Percentiles rank a stretch among this genome's conserved stretches.
phyloP scores from a whole-genome alignment of 2,888 invertebrate species.

The Drosophila tanythrix region DNA sequence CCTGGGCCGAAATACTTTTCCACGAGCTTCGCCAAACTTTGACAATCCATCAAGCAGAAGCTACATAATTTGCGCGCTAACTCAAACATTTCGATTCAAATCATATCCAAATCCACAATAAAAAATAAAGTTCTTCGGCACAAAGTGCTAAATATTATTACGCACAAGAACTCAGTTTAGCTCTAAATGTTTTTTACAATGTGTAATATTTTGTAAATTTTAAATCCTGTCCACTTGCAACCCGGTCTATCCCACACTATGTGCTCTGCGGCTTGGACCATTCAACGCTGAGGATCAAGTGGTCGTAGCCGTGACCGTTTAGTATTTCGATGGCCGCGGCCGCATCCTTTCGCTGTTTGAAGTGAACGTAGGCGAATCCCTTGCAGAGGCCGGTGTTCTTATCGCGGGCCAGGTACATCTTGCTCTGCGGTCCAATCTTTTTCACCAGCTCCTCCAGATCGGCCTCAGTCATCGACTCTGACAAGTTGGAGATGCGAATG shows the following conservation, averaged over 20 bases:
- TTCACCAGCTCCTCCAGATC: slow-evolving; percentile 98
- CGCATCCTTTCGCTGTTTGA: slow-evolving; percentile 95
- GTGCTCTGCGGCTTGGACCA: slow-evolving; percentile 95
- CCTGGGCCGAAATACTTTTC: slow-evolving; percentile 36
- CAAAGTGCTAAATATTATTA: neutral
- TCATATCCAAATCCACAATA: neutral
- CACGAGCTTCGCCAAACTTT: slow-evolving; percentile 30
- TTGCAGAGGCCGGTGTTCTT: slow-evolving; percentile 94
- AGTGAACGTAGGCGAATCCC: slow-evolving; percentile 99
- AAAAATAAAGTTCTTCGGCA: neutral
- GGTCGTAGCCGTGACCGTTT: slow-evolving; percentile 98
- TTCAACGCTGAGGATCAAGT: slow-evolving; percentile 98
- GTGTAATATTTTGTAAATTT: neutral
- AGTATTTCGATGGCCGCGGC: slow-evolving; percentile 95
- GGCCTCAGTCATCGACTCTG: slow-evolving; percentile 96
- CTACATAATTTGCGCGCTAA: neutral
- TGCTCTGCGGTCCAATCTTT: slow-evolving; percentile 95
- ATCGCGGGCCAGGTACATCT: slow-evolving; percentile 98
- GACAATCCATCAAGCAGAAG: slow-evolving; percentile 26
- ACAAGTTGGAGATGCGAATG: slow-evolving; percentile 98
- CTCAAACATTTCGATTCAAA: neutral
- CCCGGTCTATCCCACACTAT: neutral
- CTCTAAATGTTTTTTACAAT: neutral
- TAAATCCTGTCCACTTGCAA: neutral
- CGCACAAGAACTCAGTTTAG: neutral